Conservation (phyloP, 2,113 vertebrate species). For the Cynoglossus semilaevis region DNA sequence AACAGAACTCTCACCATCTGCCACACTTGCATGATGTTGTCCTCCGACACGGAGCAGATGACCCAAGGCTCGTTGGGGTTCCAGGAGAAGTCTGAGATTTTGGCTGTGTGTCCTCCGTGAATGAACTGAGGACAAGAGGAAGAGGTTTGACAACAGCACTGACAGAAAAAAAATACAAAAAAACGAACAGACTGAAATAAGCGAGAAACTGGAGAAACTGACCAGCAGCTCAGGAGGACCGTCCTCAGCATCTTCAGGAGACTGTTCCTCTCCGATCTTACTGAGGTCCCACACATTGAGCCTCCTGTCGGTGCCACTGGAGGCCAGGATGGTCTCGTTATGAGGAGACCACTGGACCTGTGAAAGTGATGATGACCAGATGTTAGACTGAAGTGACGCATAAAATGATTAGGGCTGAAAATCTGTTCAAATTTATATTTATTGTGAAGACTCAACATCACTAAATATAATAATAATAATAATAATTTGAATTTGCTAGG, state of each 20-base stretch:
- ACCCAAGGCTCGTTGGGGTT: slow-evolving; percentile 99
- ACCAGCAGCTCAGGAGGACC: slow-evolving; percentile 97
- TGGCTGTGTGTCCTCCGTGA: slow-evolving; percentile 96
- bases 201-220: slow-evolving; percentile 32
- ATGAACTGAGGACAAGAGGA: slow-evolving; percentile 82
- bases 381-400: not conserved
- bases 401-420: no score
- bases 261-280: slow-evolving; percentile 98
- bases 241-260: slow-evolving; percentile 96
- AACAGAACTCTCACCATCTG: slow-evolving; percentile 82
- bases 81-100: slow-evolving; percentile 99
- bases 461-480: no score
- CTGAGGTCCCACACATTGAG: slow-evolving; percentile 98
- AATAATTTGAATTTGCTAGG: no score
- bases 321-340: slow-evolving; percentile 97
- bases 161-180: not conserved
- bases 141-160: not conserved
- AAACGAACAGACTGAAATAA: no score
- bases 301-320: slow-evolving; percentile 94
- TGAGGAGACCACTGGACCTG: slow-evolving; percentile 99
- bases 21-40: slow-evolving; percentile 99
- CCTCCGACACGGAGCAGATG: slow-evolving; percentile 99
- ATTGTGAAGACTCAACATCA: no score
- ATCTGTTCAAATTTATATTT: no score
- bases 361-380: not conserved